Conservation (phyloP, 2,113 vertebrate genomes). For the Zootoca vivipara region DNA sequence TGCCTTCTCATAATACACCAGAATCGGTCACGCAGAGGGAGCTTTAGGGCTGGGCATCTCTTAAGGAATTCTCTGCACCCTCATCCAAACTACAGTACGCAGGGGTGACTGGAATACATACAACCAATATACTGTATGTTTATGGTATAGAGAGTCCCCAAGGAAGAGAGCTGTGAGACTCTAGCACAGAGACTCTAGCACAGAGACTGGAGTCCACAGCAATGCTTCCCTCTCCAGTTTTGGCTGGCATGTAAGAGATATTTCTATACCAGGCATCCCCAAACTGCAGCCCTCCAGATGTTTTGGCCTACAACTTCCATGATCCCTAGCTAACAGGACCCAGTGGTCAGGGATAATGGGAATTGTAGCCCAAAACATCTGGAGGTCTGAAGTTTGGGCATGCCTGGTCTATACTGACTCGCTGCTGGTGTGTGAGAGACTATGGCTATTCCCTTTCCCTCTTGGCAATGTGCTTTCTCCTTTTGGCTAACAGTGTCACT, state of each 20-base stretch:
- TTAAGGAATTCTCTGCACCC: background rate
- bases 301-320: too few species aligned
- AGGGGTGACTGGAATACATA: background rate
- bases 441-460: background rate
- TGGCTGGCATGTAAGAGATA: background rate
- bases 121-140: background rate
- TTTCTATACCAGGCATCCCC: too few species aligned
- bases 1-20: background rate
- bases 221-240: background rate
- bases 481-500: background rate
- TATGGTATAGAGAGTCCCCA: background rate
- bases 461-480: background rate
- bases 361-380: too few species aligned
- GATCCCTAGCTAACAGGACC: too few species aligned
- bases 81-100: background rate
- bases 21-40: background rate
- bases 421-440: background rate
- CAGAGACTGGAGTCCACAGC: too few species aligned
- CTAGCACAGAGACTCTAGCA: background rate
- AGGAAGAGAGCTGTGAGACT: background rate
- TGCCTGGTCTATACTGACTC: background rate
- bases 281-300: too few species aligned
- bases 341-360: too few species aligned
- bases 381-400: too few species aligned
- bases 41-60: background rate